Percentiles rank a stretch among this genome's conserved stretches.
These are phyloP conservation scores for Andrena trimmerana DNA, from an alignment of 2,888 invertebrate species.

Conservation along the genomic window DNA sequence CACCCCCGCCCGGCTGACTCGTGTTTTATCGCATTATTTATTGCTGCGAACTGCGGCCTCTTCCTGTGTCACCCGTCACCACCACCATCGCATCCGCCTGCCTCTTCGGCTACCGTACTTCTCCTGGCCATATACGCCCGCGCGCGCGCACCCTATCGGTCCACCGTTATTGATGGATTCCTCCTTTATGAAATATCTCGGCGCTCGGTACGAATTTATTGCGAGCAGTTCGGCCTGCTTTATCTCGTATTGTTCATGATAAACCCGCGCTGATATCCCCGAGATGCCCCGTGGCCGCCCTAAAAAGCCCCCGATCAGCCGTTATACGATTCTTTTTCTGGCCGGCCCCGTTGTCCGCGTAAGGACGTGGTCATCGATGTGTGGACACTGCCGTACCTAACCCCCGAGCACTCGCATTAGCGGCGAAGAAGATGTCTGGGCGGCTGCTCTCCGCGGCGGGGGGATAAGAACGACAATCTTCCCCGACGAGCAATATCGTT, in stretches of 20 bases:
- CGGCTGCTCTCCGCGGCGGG: conserved; percentile 27
- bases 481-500: conserved; percentile 34
- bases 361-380: conserved; percentile 16
- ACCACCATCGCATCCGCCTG: conserved; percentile 47
- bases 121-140: conserved; percentile 45
- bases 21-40: conserved; percentile 85
- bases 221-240: conserved; percentile 83
- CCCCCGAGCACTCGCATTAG: conserved; percentile 53
- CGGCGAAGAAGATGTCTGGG: conserved; percentile 39
- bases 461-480: conserved; percentile 47
- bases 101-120: conserved; percentile 67
- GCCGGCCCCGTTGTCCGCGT: conserved; percentile 15
- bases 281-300: conserved; percentile 69
- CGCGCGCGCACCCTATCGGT: conserved; percentile 51
- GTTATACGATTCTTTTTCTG: conserved; percentile 70
- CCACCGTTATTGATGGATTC: conserved; percentile 84
- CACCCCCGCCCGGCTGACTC: conserved; percentile 78
- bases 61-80: conserved; percentile 44
- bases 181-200: conserved; percentile 85
- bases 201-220: conserved; percentile 83
- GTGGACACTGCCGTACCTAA: conserved; percentile 11
- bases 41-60: conserved; percentile 77
- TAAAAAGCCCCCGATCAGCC: conserved; percentile 77
- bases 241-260: conserved; percentile 85
- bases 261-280: conserved; percentile 82